Evolutionary conservation across 2,888 invertebrate genomes (phyloP).

Genomic region (Pollenia griseotomentosa): DNA sequence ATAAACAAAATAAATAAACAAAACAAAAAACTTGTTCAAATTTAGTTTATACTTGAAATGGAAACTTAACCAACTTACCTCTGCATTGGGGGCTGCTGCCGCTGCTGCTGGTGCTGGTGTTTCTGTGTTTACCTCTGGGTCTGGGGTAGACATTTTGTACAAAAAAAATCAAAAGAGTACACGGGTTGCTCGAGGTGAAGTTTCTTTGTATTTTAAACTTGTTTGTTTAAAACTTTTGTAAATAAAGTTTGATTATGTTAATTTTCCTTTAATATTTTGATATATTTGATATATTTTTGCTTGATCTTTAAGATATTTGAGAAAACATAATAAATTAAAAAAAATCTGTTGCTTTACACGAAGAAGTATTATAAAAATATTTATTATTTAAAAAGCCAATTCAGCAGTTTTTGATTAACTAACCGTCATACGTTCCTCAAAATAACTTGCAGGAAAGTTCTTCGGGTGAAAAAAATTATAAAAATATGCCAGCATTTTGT

Average conservation of each 20-base stretch:
- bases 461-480: no score
- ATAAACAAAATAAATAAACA: constrained; percentile 11
- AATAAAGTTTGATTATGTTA: constrained; percentile 33
- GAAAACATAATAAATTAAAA: not conserved
- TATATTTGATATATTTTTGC: not conserved
- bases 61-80: constrained; percentile 53
- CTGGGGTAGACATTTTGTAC: constrained; percentile 18
- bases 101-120: not conserved
- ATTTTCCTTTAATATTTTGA: constrained; percentile 1
- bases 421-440: no score
- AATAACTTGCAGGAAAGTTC: no score
- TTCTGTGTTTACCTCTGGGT: not conserved
- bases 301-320: no score
- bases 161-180: not conserved
- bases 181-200: not conserved
- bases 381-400: not conserved
- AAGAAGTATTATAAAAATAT: not conserved
- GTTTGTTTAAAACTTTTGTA: not conserved
- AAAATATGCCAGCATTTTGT: constrained; percentile 36
- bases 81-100: not conserved
- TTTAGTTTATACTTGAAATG: not conserved
- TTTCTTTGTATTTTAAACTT: not conserved
- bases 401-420: not conserved
- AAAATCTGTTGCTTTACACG: not conserved
- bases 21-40: not conserved